Percentiles rank a stretch among this genome's conserved stretches.
Evolutionary conservation across 2,797 vertebrate species (phyloP).

Genomic region (Xenops minutus): DNA sequence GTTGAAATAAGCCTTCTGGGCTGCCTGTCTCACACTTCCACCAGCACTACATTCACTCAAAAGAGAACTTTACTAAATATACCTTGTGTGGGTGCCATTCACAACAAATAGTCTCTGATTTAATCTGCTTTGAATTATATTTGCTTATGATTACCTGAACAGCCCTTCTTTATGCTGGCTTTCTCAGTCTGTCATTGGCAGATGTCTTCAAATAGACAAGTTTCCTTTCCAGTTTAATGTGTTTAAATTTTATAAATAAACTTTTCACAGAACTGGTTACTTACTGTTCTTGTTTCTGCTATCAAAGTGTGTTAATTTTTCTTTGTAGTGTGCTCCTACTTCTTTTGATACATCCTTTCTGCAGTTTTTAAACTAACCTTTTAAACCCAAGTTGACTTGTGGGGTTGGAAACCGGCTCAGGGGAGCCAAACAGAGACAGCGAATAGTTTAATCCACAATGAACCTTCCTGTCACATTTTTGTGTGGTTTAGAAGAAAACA

Average conservation of each 20-base stretch:
- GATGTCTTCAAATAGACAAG: background rate
- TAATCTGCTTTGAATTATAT: conserved; percentile 14
- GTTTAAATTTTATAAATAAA: conserved; percentile 4
- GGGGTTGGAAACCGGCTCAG: background rate
- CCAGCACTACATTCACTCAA: background rate
- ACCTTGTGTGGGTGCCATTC: background rate
- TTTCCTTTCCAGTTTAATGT: background rate
- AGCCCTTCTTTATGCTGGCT: conserved; percentile 22
- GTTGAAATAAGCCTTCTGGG: background rate
- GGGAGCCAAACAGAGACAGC: background rate
- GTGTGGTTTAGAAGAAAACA: conserved; percentile 19
- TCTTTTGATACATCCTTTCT: background rate
- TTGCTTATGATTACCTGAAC: conserved; percentile 42
- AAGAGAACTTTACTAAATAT: background rate
- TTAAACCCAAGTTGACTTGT: background rate
- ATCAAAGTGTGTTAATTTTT: background rate
- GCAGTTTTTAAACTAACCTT: background rate
- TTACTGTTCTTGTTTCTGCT: background rate
- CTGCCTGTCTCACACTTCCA: background rate
- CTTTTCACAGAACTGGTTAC: background rate
- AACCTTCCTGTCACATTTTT: background rate
- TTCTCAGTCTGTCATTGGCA: background rate
- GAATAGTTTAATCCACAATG: conserved; percentile 19
- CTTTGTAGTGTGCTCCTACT: background rate
- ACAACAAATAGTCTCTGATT: background rate